These are phyloP conservation scores for Erynnis tages DNA, from an alignment of 2,888 invertebrate species.

Conservation along the genomic window DNA sequence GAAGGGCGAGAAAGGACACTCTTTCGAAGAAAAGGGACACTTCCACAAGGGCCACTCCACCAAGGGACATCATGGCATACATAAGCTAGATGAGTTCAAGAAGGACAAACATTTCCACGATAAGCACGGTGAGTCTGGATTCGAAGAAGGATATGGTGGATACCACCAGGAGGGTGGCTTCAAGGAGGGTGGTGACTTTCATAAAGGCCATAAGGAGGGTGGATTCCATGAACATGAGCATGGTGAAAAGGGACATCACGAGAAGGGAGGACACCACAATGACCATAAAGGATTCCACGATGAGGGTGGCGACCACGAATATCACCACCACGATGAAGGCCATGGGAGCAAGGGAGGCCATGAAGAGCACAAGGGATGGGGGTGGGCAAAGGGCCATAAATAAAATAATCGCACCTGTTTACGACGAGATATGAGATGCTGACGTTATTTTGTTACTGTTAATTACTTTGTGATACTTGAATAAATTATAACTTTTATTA, in stretches of 20 bases:
- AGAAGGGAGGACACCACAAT: constrained; percentile 89
- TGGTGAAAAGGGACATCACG: constrained; percentile 89
- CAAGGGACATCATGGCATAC: constrained; percentile 91
- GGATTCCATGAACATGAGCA: constrained; percentile 89
- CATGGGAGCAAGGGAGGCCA: constrained; percentile 90
- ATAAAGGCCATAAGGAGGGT: constrained; percentile 89
- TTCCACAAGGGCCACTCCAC: constrained; percentile 92
- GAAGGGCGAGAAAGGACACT: constrained; percentile 83
- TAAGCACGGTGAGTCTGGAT: constrained; percentile 90
- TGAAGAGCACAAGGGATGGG: constrained; percentile 90
- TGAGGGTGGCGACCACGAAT: constrained; percentile 87
- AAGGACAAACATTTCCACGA: constrained; percentile 94
- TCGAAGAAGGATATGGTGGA: constrained; percentile 90
- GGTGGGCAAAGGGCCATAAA: constrained; percentile 79
- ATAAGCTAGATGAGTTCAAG: constrained; percentile 92
- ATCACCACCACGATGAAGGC: constrained; percentile 85
- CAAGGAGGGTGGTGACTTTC: constrained; percentile 90
- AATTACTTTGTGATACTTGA: constrained; percentile 36
- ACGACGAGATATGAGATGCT: not conserved
- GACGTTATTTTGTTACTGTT: constrained; percentile 34
- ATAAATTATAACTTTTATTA: constrained; percentile 20
- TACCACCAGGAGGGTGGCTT: constrained; percentile 88
- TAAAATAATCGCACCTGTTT: constrained; percentile 32
- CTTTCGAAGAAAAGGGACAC: constrained; percentile 82
- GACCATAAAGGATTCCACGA: constrained; percentile 89